These are phyloP conservation scores for Pseudomugil tenellus DNA, from an alignment of 2,797 vertebrate genomes.

Conservation along the genomic window DNA sequence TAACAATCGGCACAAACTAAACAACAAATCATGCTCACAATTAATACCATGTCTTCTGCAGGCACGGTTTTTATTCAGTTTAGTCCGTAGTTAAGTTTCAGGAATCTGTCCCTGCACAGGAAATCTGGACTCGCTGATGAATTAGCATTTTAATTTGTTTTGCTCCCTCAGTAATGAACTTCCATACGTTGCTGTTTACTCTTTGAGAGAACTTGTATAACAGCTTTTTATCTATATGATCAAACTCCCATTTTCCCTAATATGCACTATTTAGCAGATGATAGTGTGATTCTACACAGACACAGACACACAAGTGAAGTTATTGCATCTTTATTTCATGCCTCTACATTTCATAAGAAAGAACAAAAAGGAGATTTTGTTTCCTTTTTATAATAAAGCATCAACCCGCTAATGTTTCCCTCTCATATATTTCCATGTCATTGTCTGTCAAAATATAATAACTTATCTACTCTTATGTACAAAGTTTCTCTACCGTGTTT, in stretches of 20 bases:
- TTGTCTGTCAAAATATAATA: slow-evolving; percentile 76
- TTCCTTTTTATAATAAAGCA: slow-evolving; percentile 75
- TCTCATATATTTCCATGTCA: slow-evolving; percentile 50
- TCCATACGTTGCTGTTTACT: slow-evolving; percentile 32
- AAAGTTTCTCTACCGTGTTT: slow-evolving; percentile 79
- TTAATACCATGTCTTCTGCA: background rate
- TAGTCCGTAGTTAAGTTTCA: slow-evolving; percentile 3
- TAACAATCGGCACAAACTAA: background rate
- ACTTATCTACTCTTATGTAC: slow-evolving; percentile 83
- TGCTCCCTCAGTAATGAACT: slow-evolving; percentile 36
- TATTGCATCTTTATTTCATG: slow-evolving; percentile 86
- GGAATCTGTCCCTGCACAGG: slow-evolving; percentile 9
- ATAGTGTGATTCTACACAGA: slow-evolving; percentile 28
- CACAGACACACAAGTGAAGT: slow-evolving; percentile 59
- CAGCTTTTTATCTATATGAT: slow-evolving; percentile 6
- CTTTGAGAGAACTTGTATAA: slow-evolving; percentile 30
- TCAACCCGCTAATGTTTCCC: slow-evolving; percentile 68
- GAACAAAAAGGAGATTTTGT: slow-evolving; percentile 73
- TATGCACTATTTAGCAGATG: slow-evolving; percentile 10
- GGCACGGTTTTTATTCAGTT: background rate
- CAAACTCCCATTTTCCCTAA: slow-evolving; percentile 11
- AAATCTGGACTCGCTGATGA: slow-evolving; percentile 31
- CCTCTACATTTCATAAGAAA: slow-evolving; percentile 83
- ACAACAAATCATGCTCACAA: background rate
- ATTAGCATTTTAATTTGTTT: slow-evolving; percentile 36